Conservation (phyloP, 1,140 invertebrate genomes). For the Trigoniulus corallinus region DNA sequence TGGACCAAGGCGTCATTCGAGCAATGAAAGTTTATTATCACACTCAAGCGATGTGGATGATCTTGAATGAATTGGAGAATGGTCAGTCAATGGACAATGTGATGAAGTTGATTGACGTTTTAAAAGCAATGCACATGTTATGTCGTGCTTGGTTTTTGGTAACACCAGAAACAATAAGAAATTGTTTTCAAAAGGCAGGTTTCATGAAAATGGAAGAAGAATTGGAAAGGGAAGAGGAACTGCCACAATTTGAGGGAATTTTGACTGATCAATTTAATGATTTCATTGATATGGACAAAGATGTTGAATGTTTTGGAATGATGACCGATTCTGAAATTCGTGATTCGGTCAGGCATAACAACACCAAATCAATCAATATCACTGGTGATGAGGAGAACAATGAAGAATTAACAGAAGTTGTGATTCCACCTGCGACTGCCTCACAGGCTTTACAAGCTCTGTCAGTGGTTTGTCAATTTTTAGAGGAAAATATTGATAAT, state of each 20-base stretch:
- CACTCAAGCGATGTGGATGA: background rate
- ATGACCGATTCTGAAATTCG: background rate
- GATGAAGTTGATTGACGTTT: background rate
- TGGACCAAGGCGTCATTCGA: conserved; percentile 14
- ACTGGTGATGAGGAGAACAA: too few species aligned
- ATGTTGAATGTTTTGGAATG: background rate
- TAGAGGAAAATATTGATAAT: too few species aligned
- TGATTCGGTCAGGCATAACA: background rate
- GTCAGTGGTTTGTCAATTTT: too few species aligned
- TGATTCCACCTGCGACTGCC: too few species aligned
- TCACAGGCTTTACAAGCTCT: too few species aligned
- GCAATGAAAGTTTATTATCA: conserved; percentile 7
- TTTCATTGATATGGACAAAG: background rate
- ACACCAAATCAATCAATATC: too few species aligned
- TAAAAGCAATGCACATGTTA: background rate
- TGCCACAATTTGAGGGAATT: background rate
- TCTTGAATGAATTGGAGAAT: background rate
- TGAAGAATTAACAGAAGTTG: too few species aligned
- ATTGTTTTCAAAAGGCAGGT: background rate
- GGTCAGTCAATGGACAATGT: background rate
- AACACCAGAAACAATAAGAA: background rate
- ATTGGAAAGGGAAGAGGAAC: background rate
- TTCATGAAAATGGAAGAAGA: background rate
- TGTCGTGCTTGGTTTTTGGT: background rate
- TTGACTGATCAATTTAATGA: background rate